phyloP scores from a whole-genome alignment of 1,140 invertebrate species.

The Mesaphorura yosii region DNA sequence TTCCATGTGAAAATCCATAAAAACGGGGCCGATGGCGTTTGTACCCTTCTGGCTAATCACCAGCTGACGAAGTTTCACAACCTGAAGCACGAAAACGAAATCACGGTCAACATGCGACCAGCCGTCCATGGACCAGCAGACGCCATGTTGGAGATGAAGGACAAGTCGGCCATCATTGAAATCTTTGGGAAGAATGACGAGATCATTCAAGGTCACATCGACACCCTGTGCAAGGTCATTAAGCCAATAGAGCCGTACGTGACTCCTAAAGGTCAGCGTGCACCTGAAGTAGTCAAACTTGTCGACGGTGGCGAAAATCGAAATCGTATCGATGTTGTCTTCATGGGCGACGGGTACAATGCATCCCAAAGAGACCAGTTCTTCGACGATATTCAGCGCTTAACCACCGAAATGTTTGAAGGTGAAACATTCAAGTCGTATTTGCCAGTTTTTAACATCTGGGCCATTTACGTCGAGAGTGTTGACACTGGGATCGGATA shows the following conservation, averaged over 20 bases:
- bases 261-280: not conserved
- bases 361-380: slow-evolving; percentile 16
- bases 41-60: slow-evolving; percentile 3
- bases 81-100: not conserved
- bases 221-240: slow-evolving; percentile 11
- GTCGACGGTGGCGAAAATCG: slow-evolving; percentile 17
- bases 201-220: slow-evolving; percentile 5
- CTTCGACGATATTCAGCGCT: slow-evolving; percentile 18
- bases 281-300: slow-evolving; percentile 16
- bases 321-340: slow-evolving; percentile 28
- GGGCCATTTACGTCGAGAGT: slow-evolving; percentile 26
- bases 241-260: not conserved
- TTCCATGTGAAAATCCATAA: slow-evolving; percentile 9
- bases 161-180: slow-evolving; percentile 12
- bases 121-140: not conserved
- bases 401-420: slow-evolving; percentile 26
- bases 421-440: slow-evolving; percentile 22
- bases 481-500: slow-evolving; percentile 28
- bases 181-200: slow-evolving; percentile 12
- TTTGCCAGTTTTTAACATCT: slow-evolving; percentile 25
- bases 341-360: slow-evolving; percentile 28
- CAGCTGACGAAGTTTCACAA: slow-evolving; percentile 5
- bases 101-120: slow-evolving; percentile 1
- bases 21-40: not conserved
- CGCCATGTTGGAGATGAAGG: not conserved